Base-by-base conservation (phyloP, 2,888 invertebrate genomes). In the Lysandra coridon region DNA sequence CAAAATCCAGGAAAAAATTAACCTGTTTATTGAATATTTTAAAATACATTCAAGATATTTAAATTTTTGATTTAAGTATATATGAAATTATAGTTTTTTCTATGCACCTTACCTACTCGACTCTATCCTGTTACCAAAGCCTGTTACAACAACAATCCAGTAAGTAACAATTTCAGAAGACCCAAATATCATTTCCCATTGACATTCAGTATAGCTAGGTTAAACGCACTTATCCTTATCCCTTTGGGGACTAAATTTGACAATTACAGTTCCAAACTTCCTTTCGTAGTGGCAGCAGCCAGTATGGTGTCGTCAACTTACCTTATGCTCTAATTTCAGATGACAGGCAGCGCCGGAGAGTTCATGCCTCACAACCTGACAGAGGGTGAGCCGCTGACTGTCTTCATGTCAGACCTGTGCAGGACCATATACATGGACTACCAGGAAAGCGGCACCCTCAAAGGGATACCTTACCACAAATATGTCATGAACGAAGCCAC, bases 331-430 rank as follows among this genome's bases (percentile, higher is more conserved):
- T 30, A 10, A 23, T 82, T 83, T 0, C 86, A 95, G 85, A 93
- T 98, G 0, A 91, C 94, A 80, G 97, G 97, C 40, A 97, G 97
- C 33, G 97, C 96, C 1, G 98, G 98, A 0, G 98, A 98, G 92
- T 96, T 98, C 86, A 97, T 97, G 88, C 96, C 97, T 0, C 96
- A 97, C 0, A 93, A 96, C 84, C 90, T 96, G 82, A 93, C 92
- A 0, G 96, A 95, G 81, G 93, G 95, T 1, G 88, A 89, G 0
- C 82, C 82, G 1, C 85, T 93, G 40, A 85, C 86, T 3, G 92
- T 98, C 84, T 98, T 97, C 88, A 95, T 96, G 80, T 95, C 97
- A 0, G 98, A 98, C 86, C 92, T 98, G 83, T 98, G 98, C 89
- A 95, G 98, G 81, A 95, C 93, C 0, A 93, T 97, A 17, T 92